Conservation (phyloP, 2,888 invertebrate genomes). For the Trisateles emortualis region DNA sequence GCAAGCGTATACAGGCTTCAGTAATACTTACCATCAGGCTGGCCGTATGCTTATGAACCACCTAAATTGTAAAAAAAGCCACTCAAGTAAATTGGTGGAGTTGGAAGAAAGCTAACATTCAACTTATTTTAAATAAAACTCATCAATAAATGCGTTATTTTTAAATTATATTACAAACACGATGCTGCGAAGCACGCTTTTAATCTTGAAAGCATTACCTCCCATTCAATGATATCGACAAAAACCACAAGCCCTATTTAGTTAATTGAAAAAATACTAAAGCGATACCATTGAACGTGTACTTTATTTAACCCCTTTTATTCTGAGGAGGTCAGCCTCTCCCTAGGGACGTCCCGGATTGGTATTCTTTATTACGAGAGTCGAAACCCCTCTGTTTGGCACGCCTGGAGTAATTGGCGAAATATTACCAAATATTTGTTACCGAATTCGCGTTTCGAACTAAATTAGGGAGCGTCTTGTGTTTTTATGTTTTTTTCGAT, state of each 20-base stretch:
- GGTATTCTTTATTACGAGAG: constrained; percentile 74
- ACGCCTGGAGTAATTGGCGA: constrained; percentile 65
- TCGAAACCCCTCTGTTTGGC: constrained; percentile 61
- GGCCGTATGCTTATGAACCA: no score
- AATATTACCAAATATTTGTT: constrained; percentile 62
- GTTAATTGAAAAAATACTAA: constrained; percentile 70
- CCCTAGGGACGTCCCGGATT: constrained; percentile 62
- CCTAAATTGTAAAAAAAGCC: no score
- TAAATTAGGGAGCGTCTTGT: constrained; percentile 40
- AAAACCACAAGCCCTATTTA: constrained; percentile 55
- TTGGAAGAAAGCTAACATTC: no score
- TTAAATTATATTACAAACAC: no score
- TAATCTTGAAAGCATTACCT: background rate
- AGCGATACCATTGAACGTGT: constrained; percentile 57
- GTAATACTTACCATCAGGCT: no score
- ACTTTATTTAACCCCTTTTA: constrained; percentile 61
- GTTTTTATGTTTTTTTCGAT: constrained; percentile 21
- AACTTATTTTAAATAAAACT: no score
- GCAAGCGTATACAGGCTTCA: no score
- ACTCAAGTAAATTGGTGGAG: no score
- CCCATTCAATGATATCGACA: constrained; percentile 25
- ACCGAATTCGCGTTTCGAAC: constrained; percentile 39
- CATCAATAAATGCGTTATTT: no score
- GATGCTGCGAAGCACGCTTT: no score
- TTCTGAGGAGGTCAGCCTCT: constrained; percentile 66